These are phyloP conservation scores for Lagopus leucura DNA, from an alignment of 2,113 vertebrate species.

Conservation along the genomic window DNA sequence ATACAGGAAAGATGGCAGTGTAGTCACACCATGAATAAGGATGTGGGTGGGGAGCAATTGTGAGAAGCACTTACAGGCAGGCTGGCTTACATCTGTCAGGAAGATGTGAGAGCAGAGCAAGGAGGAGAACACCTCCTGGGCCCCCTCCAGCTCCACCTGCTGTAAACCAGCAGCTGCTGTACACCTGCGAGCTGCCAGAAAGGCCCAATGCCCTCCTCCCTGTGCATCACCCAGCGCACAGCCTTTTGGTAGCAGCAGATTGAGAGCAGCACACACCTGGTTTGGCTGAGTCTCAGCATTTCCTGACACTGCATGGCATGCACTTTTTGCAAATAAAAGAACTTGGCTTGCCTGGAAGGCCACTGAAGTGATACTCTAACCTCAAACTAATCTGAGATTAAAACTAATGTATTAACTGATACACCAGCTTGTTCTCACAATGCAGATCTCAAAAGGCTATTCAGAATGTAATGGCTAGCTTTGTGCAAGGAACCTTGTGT, in stretches of 20 bases:
- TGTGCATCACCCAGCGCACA: not conserved
- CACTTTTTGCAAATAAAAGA: not conserved
- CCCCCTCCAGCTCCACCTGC: not conserved
- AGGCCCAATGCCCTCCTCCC: not conserved
- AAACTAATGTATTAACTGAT: not conserved
- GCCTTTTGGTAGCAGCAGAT: not conserved
- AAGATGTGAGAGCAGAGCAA: too few species aligned
- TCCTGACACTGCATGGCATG: accelerated
- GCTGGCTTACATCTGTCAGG: not conserved
- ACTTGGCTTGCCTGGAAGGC: accelerated
- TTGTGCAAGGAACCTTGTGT: accelerated
- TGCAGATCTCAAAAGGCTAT: not conserved
- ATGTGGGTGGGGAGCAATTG: not conserved
- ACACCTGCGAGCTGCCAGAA: not conserved
- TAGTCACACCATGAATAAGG: not conserved
- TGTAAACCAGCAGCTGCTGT: not conserved
- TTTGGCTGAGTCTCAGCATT: not conserved
- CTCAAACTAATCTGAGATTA: not conserved
- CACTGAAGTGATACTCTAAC: not conserved
- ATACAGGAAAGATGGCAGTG: not conserved
- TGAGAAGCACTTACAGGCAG: not conserved
- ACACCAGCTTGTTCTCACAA: not conserved
- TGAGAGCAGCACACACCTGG: accelerated
- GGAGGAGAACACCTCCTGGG: not conserved
- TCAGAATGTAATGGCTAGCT: not conserved